These are phyloP conservation scores for Agapostemon virescens DNA, from an alignment of 2,888 invertebrate species.

Conservation along the genomic window DNA sequence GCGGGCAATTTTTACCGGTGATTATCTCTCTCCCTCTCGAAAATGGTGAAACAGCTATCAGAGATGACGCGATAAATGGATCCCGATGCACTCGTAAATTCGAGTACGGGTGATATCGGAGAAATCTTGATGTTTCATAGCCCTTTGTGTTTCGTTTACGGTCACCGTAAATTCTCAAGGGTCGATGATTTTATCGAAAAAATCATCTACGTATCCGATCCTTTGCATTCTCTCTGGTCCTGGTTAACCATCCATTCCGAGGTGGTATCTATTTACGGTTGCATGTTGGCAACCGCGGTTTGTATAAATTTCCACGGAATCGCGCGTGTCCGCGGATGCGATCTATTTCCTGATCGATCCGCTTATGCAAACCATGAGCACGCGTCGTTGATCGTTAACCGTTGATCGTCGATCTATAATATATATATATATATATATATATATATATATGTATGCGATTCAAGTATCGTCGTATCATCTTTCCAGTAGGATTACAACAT, in stretches of 20 bases:
- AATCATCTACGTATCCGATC: neutral
- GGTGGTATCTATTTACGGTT: constrained; percentile 36
- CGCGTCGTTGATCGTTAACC: too few relatives aligned
- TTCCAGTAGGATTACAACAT: neutral
- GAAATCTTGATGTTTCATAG: neutral
- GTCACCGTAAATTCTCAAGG: neutral
- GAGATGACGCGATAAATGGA: constrained; percentile 40
- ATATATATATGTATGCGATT: too few relatives aligned
- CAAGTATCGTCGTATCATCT: too few relatives aligned
- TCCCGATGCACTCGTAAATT: constrained; percentile 43
- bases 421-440: too few relatives aligned
- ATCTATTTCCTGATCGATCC: constrained; percentile 51
- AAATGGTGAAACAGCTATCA: constrained; percentile 7
- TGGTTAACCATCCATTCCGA: neutral
- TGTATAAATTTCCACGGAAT: constrained; percentile 20
- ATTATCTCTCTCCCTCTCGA: constrained; percentile 47
- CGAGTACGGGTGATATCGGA: constrained; percentile 1
- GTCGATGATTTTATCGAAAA: neutral
- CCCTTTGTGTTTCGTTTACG: neutral
- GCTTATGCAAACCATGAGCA: constrained; percentile 26
- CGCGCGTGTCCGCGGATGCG: neutral
- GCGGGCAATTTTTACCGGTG: constrained; percentile 43
- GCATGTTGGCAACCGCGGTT: constrained; percentile 25
- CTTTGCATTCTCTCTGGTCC: neutral
- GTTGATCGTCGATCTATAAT: neutral